Conservation (phyloP, 2,888 invertebrate species). For the Dermolepida albohirtum region DNA sequence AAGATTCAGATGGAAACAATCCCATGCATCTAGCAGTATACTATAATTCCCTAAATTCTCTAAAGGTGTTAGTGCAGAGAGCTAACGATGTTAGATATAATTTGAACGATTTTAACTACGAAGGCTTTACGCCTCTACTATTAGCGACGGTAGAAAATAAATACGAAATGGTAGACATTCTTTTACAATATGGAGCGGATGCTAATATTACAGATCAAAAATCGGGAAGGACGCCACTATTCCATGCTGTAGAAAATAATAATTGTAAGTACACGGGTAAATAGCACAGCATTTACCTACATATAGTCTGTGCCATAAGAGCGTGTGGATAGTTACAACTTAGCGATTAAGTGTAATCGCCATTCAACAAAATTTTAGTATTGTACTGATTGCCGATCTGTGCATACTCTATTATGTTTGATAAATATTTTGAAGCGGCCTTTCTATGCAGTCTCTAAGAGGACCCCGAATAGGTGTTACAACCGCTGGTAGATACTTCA, state of each 20-base stretch:
- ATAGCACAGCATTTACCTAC: no score
- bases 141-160: slow-evolving; percentile 60
- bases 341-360: no score
- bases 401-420: no score
- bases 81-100: slow-evolving; percentile 52
- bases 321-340: no score
- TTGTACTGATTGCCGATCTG: no score
- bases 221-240: slow-evolving; percentile 64
- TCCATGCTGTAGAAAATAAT: slow-evolving; percentile 60
- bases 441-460: no score
- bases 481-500: no score
- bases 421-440: no score
- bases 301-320: no score
- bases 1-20: slow-evolving; percentile 58
- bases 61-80: slow-evolving; percentile 31
- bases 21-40: slow-evolving; percentile 63
- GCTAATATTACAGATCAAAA: slow-evolving; percentile 59
- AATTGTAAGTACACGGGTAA: slow-evolving; percentile 56
- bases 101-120: slow-evolving; percentile 59
- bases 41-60: slow-evolving; percentile 38
- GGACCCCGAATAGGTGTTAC: no score
- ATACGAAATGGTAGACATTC: slow-evolving; percentile 54
- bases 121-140: slow-evolving; percentile 66
- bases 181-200: slow-evolving; percentile 55
- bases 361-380: no score